These are phyloP conservation scores for Sitta europaea DNA, from an alignment of 2,113 vertebrate genomes.

Conservation along the genomic window DNA sequence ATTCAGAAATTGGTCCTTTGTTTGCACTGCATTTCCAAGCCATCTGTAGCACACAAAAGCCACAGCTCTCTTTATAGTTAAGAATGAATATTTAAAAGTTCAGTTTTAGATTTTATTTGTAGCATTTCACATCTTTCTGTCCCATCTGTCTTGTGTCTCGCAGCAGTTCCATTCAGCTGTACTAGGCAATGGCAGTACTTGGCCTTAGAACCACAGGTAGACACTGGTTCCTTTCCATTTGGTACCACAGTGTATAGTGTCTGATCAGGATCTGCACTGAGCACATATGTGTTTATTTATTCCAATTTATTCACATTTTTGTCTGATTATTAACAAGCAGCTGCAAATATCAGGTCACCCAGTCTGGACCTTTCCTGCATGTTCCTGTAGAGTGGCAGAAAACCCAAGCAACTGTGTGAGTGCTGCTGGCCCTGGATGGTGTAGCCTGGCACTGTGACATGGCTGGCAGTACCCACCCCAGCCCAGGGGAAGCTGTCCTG, in stretches of 20 bases:
- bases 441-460: rapidly evolving
- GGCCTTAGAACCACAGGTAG: background rate
- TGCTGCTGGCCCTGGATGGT: background rate
- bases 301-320: background rate
- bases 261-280: background rate
- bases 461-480: background rate
- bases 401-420: background rate
- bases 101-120: slow-evolving; percentile 61
- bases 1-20: slow-evolving; percentile 62
- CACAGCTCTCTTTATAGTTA: slow-evolving; percentile 54
- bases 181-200: background rate
- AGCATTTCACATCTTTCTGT: slow-evolving; percentile 38
- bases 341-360: background rate
- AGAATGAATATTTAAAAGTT: slow-evolving; percentile 71
- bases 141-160: slow-evolving; percentile 39
- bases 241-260: background rate
- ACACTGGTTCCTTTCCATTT: background rate
- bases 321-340: background rate
- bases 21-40: slow-evolving; percentile 61
- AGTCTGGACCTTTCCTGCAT: background rate
- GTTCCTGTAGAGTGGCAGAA: background rate
- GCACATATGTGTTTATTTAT: background rate
- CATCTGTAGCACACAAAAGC: slow-evolving; percentile 64
- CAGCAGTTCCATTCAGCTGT: background rate
- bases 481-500: rapidly evolving